Conservation (phyloP, 2,888 invertebrate genomes). For the Cephus spinipes region DNA sequence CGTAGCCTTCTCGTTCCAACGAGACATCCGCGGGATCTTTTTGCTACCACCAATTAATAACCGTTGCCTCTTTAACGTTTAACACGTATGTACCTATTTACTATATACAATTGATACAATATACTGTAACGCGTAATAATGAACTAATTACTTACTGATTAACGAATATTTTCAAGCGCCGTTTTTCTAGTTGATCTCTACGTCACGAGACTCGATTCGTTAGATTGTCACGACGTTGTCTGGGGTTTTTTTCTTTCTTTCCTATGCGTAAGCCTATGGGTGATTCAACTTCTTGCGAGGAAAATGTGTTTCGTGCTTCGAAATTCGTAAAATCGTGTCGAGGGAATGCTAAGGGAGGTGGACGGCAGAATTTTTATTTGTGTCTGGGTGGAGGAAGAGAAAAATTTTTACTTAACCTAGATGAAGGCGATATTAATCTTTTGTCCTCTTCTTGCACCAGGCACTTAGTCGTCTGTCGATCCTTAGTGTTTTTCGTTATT, state of each 20-base stretch:
- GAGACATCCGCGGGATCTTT: not conserved
- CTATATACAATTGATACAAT: not conserved
- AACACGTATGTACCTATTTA: not conserved
- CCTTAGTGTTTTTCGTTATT: not conserved
- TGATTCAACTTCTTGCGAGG: not conserved
- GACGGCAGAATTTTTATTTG: not conserved
- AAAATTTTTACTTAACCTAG: not conserved
- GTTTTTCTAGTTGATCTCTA: not conserved
- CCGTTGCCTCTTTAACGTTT: not conserved
- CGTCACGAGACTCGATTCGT: not conserved
- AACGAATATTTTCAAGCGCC: not conserved
- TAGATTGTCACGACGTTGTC: not conserved
- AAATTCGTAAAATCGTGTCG: too few relatives aligned
- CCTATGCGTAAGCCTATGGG: too few relatives aligned
- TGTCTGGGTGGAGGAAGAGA: not conserved
- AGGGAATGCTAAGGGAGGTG: not conserved
- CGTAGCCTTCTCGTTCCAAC: not conserved
- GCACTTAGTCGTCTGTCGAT: not conserved
- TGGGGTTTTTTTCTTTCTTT: not conserved
- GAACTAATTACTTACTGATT: not conserved
- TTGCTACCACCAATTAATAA: not conserved
- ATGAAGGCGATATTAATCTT: not conserved
- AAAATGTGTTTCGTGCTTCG: too few relatives aligned
- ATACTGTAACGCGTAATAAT: not conserved
- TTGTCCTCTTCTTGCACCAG: not conserved